Evolutionary conservation across 53 echinoderm and acorn worm genomes (phyloP).

Genomic region (Zoroaster sp.): DNA sequence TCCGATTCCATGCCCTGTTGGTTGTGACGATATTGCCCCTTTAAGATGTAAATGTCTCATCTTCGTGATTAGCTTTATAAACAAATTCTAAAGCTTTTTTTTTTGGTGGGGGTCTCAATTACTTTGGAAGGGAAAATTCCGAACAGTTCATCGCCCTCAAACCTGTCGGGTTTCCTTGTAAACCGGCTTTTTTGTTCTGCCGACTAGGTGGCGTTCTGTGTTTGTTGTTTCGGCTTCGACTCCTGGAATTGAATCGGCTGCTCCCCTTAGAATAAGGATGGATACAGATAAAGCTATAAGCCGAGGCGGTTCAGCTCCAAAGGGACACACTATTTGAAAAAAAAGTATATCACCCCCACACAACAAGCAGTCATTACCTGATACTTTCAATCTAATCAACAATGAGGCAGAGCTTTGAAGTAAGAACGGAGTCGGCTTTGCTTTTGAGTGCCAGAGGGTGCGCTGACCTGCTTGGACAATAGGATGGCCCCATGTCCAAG

Average conservation of each 20-base stretch:
- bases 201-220: conserved; percentile 20
- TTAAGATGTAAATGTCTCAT: too few species aligned
- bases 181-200: neutral
- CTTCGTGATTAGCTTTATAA: too few species aligned
- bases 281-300: neutral
- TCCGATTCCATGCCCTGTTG: too few species aligned
- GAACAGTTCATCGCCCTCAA: conserved; percentile 19
- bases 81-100: too few species aligned
- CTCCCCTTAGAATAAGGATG: neutral
- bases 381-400: neutral
- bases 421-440: neutral
- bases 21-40: too few species aligned
- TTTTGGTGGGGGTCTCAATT: neutral
- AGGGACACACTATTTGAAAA: neutral
- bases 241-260: neutral
- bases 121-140: neutral
- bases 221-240: conserved; percentile 23
- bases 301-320: neutral
- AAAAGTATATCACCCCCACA: neutral
- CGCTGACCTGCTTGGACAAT: conserved; percentile 29
- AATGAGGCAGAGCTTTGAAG: neutral
- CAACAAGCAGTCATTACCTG: neutral
- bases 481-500: neutral
- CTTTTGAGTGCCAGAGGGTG: neutral
- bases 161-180: conserved; percentile 22